phyloP scores from a whole-genome alignment of 1,140 invertebrate genomes.

The Megalopta genalis region DNA sequence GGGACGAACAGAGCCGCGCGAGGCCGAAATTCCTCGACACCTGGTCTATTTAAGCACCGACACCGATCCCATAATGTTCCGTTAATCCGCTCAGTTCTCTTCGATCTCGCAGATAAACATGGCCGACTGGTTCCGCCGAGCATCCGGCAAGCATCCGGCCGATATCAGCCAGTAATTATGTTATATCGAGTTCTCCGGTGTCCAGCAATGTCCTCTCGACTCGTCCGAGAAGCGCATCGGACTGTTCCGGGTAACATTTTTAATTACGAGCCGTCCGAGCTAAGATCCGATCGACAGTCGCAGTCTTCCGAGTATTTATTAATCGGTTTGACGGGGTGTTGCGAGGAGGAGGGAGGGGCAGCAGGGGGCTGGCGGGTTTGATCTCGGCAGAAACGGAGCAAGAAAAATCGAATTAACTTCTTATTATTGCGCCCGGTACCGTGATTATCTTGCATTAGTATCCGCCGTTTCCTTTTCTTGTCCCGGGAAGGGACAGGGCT shows the following conservation, averaged over 20 bases:
- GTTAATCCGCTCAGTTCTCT: too few species aligned
- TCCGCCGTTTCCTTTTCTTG: slow-evolving; percentile 5
- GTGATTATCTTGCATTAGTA: slow-evolving; percentile 13
- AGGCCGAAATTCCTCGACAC: too few species aligned
- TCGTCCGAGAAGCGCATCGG: background rate
- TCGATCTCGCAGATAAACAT: too few species aligned
- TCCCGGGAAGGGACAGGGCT: background rate
- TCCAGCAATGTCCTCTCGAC: background rate
- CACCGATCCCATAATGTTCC: too few species aligned
- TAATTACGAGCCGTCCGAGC: slow-evolving; percentile 20
- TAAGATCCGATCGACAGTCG: slow-evolving; percentile 12
- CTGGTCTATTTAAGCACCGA: too few species aligned
- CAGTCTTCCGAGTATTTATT: slow-evolving; percentile 7
- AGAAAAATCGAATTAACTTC: slow-evolving; percentile 21
- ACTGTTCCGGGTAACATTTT: slow-evolving; percentile 12
- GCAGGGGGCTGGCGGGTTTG: background rate
- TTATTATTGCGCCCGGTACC: background rate
- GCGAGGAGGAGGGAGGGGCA: too few species aligned
- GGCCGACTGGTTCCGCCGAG: background rate
- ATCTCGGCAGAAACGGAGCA: background rate
- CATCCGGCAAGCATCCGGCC: background rate
- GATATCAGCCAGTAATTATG: background rate
- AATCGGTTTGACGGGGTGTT: background rate
- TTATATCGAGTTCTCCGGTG: background rate
- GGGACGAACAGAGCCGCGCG: too few species aligned